phyloP scores from a whole-genome alignment of 2,113 vertebrate species.

The Pelecanus crispus region DNA sequence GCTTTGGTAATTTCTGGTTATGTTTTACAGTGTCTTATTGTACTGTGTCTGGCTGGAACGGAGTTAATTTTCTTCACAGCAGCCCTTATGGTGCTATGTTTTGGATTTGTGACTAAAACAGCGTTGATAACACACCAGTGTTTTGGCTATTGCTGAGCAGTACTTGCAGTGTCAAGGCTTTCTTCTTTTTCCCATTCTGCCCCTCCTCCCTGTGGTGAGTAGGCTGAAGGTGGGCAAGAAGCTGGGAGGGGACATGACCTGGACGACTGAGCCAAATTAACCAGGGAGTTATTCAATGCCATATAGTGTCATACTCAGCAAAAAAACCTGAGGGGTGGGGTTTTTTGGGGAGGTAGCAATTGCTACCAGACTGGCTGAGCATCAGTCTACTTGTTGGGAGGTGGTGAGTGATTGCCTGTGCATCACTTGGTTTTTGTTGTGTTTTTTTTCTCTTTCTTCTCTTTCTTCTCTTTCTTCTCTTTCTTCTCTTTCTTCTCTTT shows the following conservation, averaged over 20 bases:
- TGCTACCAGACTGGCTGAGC: not conserved
- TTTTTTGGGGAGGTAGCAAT: not conserved
- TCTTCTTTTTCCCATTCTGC: not conserved
- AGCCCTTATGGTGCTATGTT: not conserved
- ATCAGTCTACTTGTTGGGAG: not conserved
- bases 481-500: too few relatives aligned
- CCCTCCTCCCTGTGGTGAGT: fast-evolving
- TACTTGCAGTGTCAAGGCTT: not conserved
- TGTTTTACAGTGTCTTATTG: not conserved
- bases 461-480: too few relatives aligned
- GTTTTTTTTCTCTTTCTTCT: not conserved
- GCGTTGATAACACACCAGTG: not conserved
- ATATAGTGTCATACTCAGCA: not conserved
- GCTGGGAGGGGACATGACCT: not conserved
- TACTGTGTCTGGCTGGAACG: not conserved
- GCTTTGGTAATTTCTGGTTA: not conserved
- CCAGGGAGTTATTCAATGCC: not conserved
- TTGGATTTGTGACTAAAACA: not conserved
- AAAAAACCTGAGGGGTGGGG: not conserved
- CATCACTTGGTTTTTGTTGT: not conserved
- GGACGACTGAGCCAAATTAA: not conserved
- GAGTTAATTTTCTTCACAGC: not conserved
- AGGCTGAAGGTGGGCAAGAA: not conserved
- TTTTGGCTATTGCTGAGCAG: not conserved
- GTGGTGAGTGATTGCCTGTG: not conserved